A percentile compares a stretch with the other conserved stretches of the same genome.
Evolutionary conservation across 23 tunicate species (phyloP).

Genomic region (Pegea sp.): DNA sequence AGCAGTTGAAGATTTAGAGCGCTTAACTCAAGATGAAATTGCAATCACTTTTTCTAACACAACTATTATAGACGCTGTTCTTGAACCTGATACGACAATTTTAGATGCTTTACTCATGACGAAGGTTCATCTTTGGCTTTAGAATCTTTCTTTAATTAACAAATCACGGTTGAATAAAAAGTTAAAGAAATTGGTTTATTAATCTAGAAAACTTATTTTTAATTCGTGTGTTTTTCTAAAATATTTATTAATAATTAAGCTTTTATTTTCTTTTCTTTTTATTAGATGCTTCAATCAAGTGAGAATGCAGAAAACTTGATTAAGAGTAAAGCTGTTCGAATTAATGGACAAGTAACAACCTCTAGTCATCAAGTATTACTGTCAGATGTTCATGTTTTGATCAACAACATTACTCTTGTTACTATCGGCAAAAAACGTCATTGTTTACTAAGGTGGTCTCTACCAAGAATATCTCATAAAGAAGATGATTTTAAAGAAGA

Average conservation of each 20-base stretch:
- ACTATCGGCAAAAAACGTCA: conserved; percentile 47
- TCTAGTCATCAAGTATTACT: conserved; percentile 26
- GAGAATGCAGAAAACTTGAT: conserved; percentile 22
- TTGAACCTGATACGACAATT: conserved; percentile 66
- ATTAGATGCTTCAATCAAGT: conserved; percentile 33
- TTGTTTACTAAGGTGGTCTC: conserved; percentile 32
- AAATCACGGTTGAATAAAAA: no score
- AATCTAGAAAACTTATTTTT: background rate
- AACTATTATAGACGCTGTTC: conserved; percentile 16
- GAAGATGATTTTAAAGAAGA: conserved; percentile 5
- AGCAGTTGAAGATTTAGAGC: conserved; percentile 26
- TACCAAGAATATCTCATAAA: conserved; percentile 24
- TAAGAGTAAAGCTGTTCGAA: conserved; percentile 26
- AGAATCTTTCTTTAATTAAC: no score
- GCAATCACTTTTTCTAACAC: conserved; percentile 28
- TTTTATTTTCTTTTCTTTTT: background rate
- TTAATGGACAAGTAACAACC: conserved; percentile 21
- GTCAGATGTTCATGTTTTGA: conserved; percentile 43
- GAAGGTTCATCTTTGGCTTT: no score
- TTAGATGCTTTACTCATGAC: conserved; percentile 32
- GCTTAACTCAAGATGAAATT: conserved; percentile 35
- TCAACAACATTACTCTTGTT: conserved; percentile 43
- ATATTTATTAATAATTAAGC: background rate
- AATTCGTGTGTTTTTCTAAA: background rate
- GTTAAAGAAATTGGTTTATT: background rate